These are phyloP conservation scores for Columba janthina DNA, from an alignment of 2,113 vertebrate genomes.

Conservation along the genomic window DNA sequence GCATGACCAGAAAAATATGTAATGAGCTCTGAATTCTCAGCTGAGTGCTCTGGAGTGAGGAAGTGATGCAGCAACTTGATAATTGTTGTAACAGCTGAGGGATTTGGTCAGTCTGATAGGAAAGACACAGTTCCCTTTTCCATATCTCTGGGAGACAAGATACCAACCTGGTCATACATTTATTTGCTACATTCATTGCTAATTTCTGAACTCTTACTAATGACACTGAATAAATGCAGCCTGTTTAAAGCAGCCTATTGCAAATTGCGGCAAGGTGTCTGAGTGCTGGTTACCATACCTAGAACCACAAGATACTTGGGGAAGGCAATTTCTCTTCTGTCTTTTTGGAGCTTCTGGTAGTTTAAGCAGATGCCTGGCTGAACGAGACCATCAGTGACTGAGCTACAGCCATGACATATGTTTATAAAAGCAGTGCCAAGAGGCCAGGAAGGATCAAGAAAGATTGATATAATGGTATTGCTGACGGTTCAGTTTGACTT, in stretches of 20 bases:
- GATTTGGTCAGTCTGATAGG: neutral
- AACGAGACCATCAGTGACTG: neutral
- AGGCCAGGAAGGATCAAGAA: neutral
- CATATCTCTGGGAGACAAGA: neutral
- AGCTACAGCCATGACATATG: neutral
- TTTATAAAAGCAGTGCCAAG: neutral
- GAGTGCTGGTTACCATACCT: neutral
- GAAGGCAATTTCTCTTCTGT: neutral
- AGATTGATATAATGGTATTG: neutral
- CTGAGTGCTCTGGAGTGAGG: neutral
- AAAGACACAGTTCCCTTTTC: neutral
- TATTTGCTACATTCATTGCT: neutral
- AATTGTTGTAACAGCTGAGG: neutral
- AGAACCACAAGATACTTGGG: neutral
- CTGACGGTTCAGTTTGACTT: neutral
- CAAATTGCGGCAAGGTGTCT: neutral
- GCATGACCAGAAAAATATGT: neutral
- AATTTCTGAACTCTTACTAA: neutral
- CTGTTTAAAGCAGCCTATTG: neutral
- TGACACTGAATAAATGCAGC: neutral
- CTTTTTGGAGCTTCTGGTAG: neutral
- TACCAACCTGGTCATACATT: neutral
- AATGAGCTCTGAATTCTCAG: neutral
- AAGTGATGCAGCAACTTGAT: neutral
- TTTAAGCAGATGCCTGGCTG: neutral